Evolutionary conservation across 2,888 invertebrate species (phyloP).

Genomic region (Sialis fuliginosa): DNA sequence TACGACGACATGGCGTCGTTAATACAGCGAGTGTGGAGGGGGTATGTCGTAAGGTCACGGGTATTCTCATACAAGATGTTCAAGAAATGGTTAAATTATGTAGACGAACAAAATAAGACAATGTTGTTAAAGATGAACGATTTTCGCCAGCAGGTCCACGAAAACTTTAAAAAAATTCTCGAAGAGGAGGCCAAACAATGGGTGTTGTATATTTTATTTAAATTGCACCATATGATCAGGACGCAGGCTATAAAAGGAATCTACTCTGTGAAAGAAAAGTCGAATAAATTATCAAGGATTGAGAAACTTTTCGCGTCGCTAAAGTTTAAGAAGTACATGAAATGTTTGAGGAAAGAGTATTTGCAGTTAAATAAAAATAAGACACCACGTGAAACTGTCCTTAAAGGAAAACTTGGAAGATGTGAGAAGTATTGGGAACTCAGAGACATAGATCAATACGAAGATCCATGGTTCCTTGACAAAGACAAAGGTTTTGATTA

Average conservation of each 20-base stretch:
- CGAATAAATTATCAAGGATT: constrained; percentile 17
- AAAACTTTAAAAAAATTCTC: constrained; percentile 8
- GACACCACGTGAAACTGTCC: not conserved
- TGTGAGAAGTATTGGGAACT: constrained; percentile 5
- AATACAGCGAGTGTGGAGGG: constrained; percentile 4
- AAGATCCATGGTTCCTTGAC: not conserved
- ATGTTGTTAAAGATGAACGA: not conserved
- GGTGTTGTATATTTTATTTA: constrained; percentile 19
- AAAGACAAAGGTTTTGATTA: not conserved
- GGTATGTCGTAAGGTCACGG: constrained; percentile 1
- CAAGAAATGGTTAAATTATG: not conserved
- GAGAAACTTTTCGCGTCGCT: constrained; percentile 18
- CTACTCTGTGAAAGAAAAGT: constrained; percentile 15
- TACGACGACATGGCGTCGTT: not conserved
- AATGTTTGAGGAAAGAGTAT: constrained; percentile 13
- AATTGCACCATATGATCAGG: constrained; percentile 22
- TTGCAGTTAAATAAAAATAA: not conserved
- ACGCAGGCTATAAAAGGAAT: constrained; percentile 17
- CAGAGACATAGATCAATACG: constrained; percentile 1
- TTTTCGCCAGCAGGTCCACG: not conserved
- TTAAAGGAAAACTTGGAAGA: not conserved
- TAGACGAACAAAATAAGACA: not conserved
- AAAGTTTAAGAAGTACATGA: constrained; percentile 18
- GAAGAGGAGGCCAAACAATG: constrained; percentile 15
- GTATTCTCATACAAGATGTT: not conserved